Evolutionary conservation across 2,888 invertebrate genomes (phyloP).

Genomic region (Perizoma flavofasciatum): DNA sequence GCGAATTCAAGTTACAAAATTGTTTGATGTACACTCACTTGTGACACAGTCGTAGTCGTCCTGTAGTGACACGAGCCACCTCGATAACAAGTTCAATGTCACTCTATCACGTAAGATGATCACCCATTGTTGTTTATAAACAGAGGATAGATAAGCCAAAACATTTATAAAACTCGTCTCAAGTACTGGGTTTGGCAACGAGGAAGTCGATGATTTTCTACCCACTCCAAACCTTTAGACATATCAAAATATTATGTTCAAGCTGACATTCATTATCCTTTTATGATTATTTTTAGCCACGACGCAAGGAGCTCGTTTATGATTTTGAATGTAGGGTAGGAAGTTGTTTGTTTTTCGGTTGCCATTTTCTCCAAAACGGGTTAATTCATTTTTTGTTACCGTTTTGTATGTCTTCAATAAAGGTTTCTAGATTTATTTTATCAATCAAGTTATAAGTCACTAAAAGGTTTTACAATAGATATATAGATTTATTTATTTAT

Average conservation of each 20-base stretch:
- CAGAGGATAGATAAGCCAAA: constrained; percentile 2
- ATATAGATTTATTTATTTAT: no score
- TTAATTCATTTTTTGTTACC: no score
- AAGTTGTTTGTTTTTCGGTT: no score
- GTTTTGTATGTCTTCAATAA: no score
- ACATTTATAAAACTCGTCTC: constrained; percentile 8
- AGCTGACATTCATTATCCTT: neutral
- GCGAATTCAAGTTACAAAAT: constrained; percentile 13
- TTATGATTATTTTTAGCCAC: no score
- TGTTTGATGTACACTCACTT: no score
- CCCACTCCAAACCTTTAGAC: neutral
- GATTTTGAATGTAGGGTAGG: no score
- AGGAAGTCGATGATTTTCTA: constrained; percentile 15
- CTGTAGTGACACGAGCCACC: neutral
- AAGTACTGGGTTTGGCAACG: constrained; percentile 7
- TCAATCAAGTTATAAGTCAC: no score
- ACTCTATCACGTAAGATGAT: constrained; percentile 1
- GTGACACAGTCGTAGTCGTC: neutral
- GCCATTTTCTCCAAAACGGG: no score
- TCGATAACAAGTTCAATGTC: constrained; percentile 24
- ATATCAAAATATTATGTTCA: neutral
- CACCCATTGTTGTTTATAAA: constrained; percentile 1
- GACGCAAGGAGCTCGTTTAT: no score
- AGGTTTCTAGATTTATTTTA: no score
- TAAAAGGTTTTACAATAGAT: no score